Percentiles rank a stretch among this genome's conserved stretches.
phyloP scores from a whole-genome alignment of 2,888 invertebrate species.

The Aelia acuminata region DNA sequence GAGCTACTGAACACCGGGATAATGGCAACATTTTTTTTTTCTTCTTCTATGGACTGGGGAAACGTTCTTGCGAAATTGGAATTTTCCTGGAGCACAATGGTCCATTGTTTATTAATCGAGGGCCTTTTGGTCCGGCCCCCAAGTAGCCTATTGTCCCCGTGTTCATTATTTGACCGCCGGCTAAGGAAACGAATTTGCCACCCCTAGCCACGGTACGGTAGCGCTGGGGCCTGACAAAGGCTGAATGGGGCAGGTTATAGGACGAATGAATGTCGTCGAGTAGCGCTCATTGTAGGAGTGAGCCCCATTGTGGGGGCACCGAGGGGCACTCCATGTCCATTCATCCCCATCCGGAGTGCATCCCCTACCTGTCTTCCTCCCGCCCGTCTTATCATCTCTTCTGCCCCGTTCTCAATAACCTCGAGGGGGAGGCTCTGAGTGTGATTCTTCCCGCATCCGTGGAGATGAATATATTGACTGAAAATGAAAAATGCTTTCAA shows the following conservation, averaged over 20 bases:
- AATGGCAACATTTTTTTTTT: not conserved
- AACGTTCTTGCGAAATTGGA: constrained; percentile 48
- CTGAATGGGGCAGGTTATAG: constrained; percentile 45
- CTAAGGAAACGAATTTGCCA: constrained; percentile 48
- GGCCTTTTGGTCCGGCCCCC: constrained; percentile 7
- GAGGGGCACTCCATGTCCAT: constrained; percentile 35
- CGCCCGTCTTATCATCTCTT: not conserved
- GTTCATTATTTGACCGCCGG: constrained; percentile 35
- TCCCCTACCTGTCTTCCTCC: constrained; percentile 40
- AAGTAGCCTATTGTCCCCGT: constrained; percentile 37
- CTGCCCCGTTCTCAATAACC: not conserved
- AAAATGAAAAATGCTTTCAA: constrained; percentile 31
- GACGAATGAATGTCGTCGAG: constrained; percentile 44
- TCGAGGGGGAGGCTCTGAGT: not conserved
- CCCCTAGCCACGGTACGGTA: not conserved
- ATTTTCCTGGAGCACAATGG: constrained; percentile 29
- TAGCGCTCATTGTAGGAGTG: constrained; percentile 48
- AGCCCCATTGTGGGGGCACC: not conserved
- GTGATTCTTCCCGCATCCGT: constrained; percentile 1
- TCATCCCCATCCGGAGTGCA: constrained; percentile 32
- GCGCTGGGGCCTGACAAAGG: constrained; percentile 1
- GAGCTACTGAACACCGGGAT: not conserved
- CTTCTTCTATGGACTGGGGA: not conserved
- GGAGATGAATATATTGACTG: constrained; percentile 34
- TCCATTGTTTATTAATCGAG: constrained; percentile 34